phyloP scores from a whole-genome alignment of 2,797 vertebrate species.

The Helostoma temminkii region DNA sequence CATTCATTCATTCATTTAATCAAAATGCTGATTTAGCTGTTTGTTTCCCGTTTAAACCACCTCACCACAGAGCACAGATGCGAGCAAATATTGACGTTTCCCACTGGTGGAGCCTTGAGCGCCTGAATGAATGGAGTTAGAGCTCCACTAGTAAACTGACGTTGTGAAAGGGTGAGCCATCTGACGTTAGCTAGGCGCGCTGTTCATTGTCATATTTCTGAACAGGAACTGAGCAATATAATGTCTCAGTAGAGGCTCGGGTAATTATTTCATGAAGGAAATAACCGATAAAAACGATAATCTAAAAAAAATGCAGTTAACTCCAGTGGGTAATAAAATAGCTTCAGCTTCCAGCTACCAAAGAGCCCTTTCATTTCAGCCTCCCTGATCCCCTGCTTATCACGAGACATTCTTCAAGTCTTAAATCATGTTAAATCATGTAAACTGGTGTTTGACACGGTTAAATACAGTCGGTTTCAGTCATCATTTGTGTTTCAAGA shows the following conservation, averaged over 20 bases:
- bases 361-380: neutral
- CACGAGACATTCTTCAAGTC: neutral
- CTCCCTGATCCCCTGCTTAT: no score
- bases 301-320: no score
- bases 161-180: slow-evolving; percentile 11
- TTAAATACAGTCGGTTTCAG: neutral
- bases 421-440: neutral
- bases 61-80: rapidly evolving
- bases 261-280: neutral
- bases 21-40: neutral
- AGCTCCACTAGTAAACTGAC: slow-evolving; percentile 14
- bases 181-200: slow-evolving; percentile 6
- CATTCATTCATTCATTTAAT: neutral
- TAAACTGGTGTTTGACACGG: neutral
- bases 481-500: neutral
- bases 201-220: neutral
- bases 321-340: neutral
- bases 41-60: rapidly evolving
- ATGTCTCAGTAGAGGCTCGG: rapidly evolving
- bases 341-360: neutral
- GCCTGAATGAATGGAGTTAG: slow-evolving; percentile 43
- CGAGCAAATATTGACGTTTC: rapidly evolving
- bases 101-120: rapidly evolving
- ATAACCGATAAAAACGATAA: neutral
- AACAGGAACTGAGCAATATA: neutral